These are phyloP conservation scores for Corynorhinus townsendii DNA, from an alignment of 2,113 vertebrate genomes.

Conservation along the genomic window DNA sequence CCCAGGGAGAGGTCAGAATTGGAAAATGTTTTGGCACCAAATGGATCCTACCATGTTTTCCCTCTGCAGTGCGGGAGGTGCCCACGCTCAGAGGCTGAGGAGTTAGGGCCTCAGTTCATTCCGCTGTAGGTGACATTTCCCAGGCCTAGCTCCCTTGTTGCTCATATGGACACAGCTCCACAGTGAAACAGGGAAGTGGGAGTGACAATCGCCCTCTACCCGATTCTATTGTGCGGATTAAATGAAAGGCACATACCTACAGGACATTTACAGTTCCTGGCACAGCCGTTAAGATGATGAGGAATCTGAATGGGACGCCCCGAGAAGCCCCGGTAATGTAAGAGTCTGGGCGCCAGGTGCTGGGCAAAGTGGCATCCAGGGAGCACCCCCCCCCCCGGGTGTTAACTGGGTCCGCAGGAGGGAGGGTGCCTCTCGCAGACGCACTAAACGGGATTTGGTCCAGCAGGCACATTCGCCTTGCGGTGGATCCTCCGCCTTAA, in stretches of 20 bases:
- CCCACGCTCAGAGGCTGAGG: fast-evolving
- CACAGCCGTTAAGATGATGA: neutral
- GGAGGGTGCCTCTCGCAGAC: fast-evolving
- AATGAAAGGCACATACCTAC: neutral
- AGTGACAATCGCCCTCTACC: neutral
- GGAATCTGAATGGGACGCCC: neutral
- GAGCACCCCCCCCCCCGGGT: neutral
- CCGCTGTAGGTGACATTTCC: neutral
- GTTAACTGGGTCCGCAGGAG: neutral
- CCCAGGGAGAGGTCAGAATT: neutral
- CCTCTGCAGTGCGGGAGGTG: neutral
- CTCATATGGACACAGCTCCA: neutral
- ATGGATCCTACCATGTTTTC: no score
- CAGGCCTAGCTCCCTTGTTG: neutral
- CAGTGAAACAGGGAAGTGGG: neutral
- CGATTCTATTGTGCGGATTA: neutral
- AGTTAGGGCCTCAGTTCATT: neutral
- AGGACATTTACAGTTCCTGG: neutral
- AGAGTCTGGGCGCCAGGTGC: neutral
- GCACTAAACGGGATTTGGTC: neutral
- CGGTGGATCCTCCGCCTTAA: neutral
- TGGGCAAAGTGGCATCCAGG: neutral
- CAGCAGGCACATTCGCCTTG: neutral
- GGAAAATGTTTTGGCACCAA: neutral
- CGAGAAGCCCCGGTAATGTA: no score